Evolutionary conservation across 2,888 invertebrate species (phyloP).

Genomic region (Brachypalpus laphriformis): DNA sequence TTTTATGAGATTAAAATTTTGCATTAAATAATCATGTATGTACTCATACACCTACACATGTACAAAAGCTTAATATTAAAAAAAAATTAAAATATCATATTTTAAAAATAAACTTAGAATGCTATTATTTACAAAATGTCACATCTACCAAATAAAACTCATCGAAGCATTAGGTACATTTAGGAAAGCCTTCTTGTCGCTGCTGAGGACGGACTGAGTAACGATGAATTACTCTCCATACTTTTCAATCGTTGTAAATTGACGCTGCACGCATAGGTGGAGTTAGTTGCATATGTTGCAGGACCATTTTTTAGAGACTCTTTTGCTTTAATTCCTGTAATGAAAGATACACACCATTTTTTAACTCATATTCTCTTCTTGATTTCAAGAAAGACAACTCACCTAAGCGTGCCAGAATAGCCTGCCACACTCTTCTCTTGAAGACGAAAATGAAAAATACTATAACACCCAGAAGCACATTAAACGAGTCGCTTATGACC

Average conservation of each 20-base stretch:
- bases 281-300: slow-evolving; percentile 76
- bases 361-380: no score
- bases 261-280: slow-evolving; percentile 76
- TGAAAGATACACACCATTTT: no score
- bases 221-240: slow-evolving; percentile 75
- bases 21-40: slow-evolving; percentile 28
- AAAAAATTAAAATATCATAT: not conserved
- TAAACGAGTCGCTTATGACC: slow-evolving; percentile 86
- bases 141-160: not conserved
- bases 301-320: slow-evolving; percentile 67
- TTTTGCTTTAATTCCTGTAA: slow-evolving; percentile 47
- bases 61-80: slow-evolving; percentile 52
- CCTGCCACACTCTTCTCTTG: slow-evolving; percentile 87
- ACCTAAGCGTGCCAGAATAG: slow-evolving; percentile 85
- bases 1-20: slow-evolving; percentile 57
- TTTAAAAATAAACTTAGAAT: not conserved
- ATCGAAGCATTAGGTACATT: not conserved
- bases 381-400: slow-evolving; percentile 77
- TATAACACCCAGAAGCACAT: slow-evolving; percentile 88
- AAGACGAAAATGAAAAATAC: slow-evolving; percentile 89
- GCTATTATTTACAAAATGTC: slow-evolving; percentile 45
- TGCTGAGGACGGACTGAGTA: slow-evolving; percentile 71
- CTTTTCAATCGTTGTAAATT: slow-evolving; percentile 76
- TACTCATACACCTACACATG: slow-evolving; percentile 25
- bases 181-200: slow-evolving; percentile 48